phyloP scores from a whole-genome alignment of 2,113 vertebrate species.

The Oncorhynchus tshawytscha region DNA sequence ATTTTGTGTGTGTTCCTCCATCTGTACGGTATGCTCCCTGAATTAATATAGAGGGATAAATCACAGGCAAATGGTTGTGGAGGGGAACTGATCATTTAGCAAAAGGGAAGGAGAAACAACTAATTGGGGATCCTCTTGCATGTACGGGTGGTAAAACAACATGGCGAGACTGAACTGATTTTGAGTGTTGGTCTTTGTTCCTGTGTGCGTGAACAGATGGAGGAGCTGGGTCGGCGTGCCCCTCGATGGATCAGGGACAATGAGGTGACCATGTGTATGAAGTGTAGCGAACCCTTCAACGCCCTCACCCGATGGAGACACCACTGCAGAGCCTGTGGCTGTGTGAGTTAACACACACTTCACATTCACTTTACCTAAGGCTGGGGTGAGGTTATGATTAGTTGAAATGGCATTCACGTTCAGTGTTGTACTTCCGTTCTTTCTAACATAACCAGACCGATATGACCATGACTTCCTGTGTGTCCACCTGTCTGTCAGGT shows the following conservation, averaged over 20 bases:
- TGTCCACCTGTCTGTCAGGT: constrained; percentile 71
- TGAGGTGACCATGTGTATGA: constrained; percentile 93
- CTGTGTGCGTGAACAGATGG: constrained; percentile 61
- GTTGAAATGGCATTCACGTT: too few relatives aligned
- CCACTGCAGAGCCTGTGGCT: constrained; percentile 90
- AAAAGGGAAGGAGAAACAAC: neutral
- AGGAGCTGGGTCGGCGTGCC: constrained; percentile 87
- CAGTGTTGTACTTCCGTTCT: neutral
- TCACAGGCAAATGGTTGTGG: neutral
- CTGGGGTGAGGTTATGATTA: neutral
- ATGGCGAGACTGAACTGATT: neutral
- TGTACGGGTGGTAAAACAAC: neutral
- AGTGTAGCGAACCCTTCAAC: constrained; percentile 88
- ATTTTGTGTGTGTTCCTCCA: neutral
- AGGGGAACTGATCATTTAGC: neutral
- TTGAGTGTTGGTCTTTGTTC: neutral
- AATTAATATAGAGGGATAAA: neutral
- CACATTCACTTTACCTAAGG: neutral
- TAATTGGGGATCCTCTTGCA: constrained; percentile 28
- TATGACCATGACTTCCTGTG: neutral
- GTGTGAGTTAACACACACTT: constrained; percentile 68
- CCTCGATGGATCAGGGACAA: constrained; percentile 94
- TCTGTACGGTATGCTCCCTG: neutral
- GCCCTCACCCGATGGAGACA: constrained; percentile 87
- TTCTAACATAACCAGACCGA: neutral